phyloP scores from a whole-genome alignment of 2,888 invertebrate genomes.

The Scaptomyza tumidula region DNA sequence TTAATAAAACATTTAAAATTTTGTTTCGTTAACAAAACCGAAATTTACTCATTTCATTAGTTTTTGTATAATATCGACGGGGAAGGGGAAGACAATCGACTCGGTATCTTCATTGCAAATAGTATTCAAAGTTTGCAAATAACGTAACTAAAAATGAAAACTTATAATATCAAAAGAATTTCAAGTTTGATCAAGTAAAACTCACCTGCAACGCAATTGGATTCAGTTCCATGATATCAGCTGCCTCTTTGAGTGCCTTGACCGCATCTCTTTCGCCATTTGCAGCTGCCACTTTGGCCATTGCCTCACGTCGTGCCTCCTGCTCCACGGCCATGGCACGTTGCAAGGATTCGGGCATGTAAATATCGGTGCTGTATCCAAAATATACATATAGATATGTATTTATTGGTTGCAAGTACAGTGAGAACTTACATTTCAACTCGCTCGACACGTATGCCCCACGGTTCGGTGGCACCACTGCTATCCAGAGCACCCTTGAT shows the following conservation, averaged over 20 bases:
- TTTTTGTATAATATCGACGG: conserved; percentile 56
- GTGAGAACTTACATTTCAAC: conserved; percentile 91
- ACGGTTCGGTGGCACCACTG: conserved; percentile 91
- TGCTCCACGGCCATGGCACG: conserved; percentile 73
- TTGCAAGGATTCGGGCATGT: conserved; percentile 64
- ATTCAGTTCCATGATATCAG: conserved; percentile 66
- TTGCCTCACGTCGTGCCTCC: conserved; percentile 67
- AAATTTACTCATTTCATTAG: conserved; percentile 29
- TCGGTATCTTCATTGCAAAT: conserved; percentile 61
- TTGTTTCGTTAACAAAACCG: not conserved
- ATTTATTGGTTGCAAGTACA: too few species aligned
- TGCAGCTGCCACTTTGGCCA: conserved; percentile 68
- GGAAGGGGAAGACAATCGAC: conserved; percentile 62
- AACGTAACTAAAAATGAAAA: conserved; percentile 48
- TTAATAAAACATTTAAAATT: not conserved
- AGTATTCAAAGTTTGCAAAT: conserved; percentile 66
- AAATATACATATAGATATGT: too few species aligned
- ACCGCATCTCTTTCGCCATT: conserved; percentile 70
- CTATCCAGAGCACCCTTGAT: conserved; percentile 92
- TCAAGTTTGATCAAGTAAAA: not conserved
- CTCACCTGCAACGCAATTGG: conserved; percentile 64
- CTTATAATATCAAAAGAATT: too few species aligned
- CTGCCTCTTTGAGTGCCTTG: conserved; percentile 62
- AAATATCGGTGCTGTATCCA: conserved; percentile 59
- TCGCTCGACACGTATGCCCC: conserved; percentile 96